phyloP scores from a whole-genome alignment of 2,888 invertebrate species.

The Synergus laeviventris region DNA sequence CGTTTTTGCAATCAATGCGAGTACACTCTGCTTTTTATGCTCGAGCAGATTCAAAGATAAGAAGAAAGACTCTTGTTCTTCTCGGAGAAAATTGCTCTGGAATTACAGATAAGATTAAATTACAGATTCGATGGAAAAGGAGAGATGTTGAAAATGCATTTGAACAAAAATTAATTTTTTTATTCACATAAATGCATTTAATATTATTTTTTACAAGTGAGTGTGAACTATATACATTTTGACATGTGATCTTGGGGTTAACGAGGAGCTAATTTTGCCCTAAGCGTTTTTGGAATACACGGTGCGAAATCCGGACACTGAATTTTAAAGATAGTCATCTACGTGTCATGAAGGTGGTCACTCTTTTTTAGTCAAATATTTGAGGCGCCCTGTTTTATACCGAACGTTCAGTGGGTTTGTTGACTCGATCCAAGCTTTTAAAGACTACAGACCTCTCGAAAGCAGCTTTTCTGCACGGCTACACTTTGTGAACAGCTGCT shows the following conservation, averaged over 20 bases:
- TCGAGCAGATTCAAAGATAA: no score
- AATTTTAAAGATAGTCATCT: constrained; percentile 52
- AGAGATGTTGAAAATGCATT: no score
- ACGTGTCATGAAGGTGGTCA: constrained; percentile 48
- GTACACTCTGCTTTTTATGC: no score
- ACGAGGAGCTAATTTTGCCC: constrained; percentile 20
- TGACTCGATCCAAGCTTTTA: constrained; percentile 39
- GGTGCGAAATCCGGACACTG: constrained; percentile 32
- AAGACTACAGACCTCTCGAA: constrained; percentile 32
- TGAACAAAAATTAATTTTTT: no score
- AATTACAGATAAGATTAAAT: no score
- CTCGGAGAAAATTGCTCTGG: no score
- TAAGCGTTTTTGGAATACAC: constrained; percentile 8
- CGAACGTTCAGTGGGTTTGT: constrained; percentile 38
- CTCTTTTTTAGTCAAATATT: constrained; percentile 52
- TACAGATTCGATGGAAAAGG: no score
- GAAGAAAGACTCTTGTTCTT: no score
- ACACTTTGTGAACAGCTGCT: constrained; percentile 31
- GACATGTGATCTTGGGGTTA: neutral
- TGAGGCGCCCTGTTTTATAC: constrained; percentile 40
- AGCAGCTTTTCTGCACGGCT: constrained; percentile 33
- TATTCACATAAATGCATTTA: no score
- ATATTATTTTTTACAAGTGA: no score
- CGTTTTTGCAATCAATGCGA: no score
- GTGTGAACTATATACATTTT: no score